Evolutionary conservation across 1,140 invertebrate species (phyloP), one percentile per base, ranked within the genome.

Genomic region (Oreohelix idahoensis): DNA sequence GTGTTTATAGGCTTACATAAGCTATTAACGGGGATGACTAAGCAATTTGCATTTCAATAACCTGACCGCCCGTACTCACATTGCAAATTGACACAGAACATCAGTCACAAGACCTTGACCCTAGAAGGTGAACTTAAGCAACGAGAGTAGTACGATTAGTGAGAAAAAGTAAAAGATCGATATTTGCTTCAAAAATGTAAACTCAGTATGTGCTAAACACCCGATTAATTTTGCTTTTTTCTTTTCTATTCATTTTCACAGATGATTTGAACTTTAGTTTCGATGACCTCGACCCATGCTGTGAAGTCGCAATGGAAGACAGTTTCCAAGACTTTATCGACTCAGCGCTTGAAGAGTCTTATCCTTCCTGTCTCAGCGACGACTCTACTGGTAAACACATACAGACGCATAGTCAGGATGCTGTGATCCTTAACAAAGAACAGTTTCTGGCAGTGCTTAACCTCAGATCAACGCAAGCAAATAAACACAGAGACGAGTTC

Each of bases 311-410:
- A 45, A 76, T 76, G 74, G 74, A 76, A 29, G 74, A 76, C 45
- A 76, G 74, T 35, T 51, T 76, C 32, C 42, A 76, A 51, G 74
- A 76, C 74, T 76, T 76, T 45, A 76, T 76, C 10, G 74, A 76
- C 74, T 76, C 74, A 1, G 74, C 45, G 0, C 26, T 76, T 0
- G 74, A 76, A 13, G 2, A 76, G 32, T 51, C 74, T 1, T n/a
- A 29, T n/a, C 38, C 69, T 35, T 42, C 35, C n/a, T 32, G n/a
- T 32, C 29, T 66, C 29, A 29, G 17, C 63, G 17, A 66, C 63
- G 8, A 32, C n/a, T 23, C 63, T 10, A 23, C 63, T 13, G n/a
- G 29, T 8, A 29, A 32, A 17, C 2, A 66, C 0, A 35, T 2
- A 66, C 29, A 13, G 11, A n/a, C n/a, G 4, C 42, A 53, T 26